A percentile compares a stretch with the other conserved stretches of the same genome.
Conservation (phyloP, 2,797 vertebrate genomes). For the Aeoliscus strigatus region DNA sequence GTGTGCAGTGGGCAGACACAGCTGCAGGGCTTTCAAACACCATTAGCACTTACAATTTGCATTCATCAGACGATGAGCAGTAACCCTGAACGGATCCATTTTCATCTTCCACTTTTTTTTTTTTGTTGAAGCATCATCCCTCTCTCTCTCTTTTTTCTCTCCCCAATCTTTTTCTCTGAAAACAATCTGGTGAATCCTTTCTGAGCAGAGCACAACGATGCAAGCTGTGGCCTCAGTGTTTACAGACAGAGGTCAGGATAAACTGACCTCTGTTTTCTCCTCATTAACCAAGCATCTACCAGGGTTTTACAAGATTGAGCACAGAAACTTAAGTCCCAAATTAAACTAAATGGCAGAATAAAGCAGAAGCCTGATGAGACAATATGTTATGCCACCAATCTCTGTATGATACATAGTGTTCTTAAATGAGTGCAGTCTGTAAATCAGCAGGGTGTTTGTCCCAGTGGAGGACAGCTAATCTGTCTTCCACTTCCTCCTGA, state of each 20-base stretch:
- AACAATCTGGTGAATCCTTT: too few relatives aligned
- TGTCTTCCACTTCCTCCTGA: conserved; percentile 17
- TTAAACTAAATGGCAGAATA: not conserved
- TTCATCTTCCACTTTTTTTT: not conserved
- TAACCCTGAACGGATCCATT: conserved; percentile 2
- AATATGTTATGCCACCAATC: not conserved
- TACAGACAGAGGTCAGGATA: too few relatives aligned
- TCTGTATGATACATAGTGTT: not conserved
- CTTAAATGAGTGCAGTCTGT: conserved; percentile 4
- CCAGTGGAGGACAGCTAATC: conserved; percentile 25
- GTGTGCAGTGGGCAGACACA: too few relatives aligned
- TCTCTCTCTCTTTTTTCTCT: not conserved
- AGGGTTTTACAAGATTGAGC: conserved; percentile 2
- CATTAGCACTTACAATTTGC: conserved; percentile 2
- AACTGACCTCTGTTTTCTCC: too few relatives aligned
- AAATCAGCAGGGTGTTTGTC: conserved; percentile 4
- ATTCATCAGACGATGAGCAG: conserved; percentile 8
- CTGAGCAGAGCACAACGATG: too few relatives aligned
- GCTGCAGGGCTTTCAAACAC: not conserved
- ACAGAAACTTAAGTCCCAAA: not conserved
- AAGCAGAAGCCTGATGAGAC: not conserved
- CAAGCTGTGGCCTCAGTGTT: too few relatives aligned
- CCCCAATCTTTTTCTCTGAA: too few relatives aligned
- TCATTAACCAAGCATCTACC: too few relatives aligned
- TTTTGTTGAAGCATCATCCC: not conserved